These are phyloP conservation scores for Aculops lycopersici DNA, from an alignment of 1,140 invertebrate species.

Conservation along the genomic window DNA sequence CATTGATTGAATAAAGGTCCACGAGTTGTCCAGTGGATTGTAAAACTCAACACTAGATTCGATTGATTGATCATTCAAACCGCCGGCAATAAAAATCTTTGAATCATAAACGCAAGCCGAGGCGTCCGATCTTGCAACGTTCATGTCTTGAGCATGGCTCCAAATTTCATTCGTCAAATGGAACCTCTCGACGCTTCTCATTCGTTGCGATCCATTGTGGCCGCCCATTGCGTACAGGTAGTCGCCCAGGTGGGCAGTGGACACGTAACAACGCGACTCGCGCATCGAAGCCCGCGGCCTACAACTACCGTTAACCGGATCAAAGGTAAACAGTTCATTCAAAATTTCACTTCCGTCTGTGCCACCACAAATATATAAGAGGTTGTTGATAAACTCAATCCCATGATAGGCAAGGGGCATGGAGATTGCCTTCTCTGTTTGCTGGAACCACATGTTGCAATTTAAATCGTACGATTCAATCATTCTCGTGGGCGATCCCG, in stretches of 20 bases:
- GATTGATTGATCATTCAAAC: slow-evolving; percentile 19
- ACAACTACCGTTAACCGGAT: slow-evolving; percentile 18
- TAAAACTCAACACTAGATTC: slow-evolving; percentile 18
- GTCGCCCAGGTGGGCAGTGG: slow-evolving; percentile 22
- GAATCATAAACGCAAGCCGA: slow-evolving; percentile 15
- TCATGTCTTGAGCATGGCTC: slow-evolving; percentile 12
- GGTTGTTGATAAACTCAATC: slow-evolving; percentile 26
- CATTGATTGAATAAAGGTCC: slow-evolving; percentile 42
- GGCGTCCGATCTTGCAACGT: slow-evolving; percentile 39
- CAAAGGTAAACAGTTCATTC: slow-evolving; percentile 29
- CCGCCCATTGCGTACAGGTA: slow-evolving; percentile 7
- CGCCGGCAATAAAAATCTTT: slow-evolving; percentile 36
- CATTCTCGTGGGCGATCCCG: slow-evolving; percentile 29
- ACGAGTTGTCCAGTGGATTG: slow-evolving; percentile 18
- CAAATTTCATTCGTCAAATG: slow-evolving; percentile 2
- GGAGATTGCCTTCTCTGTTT: background rate
- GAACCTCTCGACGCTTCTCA: slow-evolving; percentile 6
- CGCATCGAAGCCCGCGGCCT: slow-evolving; percentile 2
- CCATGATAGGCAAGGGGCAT: slow-evolving; percentile 32
- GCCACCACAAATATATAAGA: slow-evolving; percentile 40
- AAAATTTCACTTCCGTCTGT: slow-evolving; percentile 35
- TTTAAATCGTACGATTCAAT: slow-evolving; percentile 42
- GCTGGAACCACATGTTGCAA: slow-evolving; percentile 29
- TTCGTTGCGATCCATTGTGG: slow-evolving; percentile 4
- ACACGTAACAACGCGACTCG: slow-evolving; percentile 15